These are phyloP conservation scores for Aphelenchoides bicaudatus DNA, from an alignment of 2,888 invertebrate genomes.

Conservation along the genomic window DNA sequence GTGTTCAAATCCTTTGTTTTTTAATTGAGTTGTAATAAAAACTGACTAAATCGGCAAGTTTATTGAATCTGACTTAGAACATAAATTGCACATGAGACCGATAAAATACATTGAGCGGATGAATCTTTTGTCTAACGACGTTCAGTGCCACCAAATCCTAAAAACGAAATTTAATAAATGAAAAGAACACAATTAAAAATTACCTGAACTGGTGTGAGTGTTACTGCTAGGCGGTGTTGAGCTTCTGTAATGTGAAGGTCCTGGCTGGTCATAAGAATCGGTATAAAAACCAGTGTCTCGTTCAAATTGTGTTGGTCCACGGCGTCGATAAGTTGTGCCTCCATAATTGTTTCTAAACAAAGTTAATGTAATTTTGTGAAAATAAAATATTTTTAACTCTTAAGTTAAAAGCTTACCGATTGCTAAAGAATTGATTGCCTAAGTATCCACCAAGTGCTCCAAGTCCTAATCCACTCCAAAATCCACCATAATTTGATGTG, in stretches of 20 bases:
- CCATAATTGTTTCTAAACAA: constrained; percentile 11
- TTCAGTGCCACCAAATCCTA: constrained; percentile 45
- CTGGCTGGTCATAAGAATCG: constrained; percentile 15
- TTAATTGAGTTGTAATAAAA: too few relatives aligned
- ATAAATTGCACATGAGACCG: too few relatives aligned
- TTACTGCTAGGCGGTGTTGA: constrained; percentile 38
- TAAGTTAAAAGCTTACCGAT: constrained; percentile 25
- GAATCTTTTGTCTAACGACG: constrained; percentile 27
- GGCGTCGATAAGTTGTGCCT: not conserved
- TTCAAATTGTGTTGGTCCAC: constrained; percentile 27
- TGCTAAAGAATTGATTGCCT: constrained; percentile 22
- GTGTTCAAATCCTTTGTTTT: too few relatives aligned
- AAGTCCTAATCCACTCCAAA: constrained; percentile 45
- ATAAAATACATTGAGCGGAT: not conserved
- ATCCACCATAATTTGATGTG: constrained; percentile 14
- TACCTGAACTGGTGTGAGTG: constrained; percentile 24
- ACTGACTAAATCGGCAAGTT: too few relatives aligned
- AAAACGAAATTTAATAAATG: too few relatives aligned
- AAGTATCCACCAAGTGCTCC: constrained; percentile 55
- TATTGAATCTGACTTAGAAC: too few relatives aligned
- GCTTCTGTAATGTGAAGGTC: not conserved
- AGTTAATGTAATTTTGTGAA: too few relatives aligned
- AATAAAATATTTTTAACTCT: not conserved
- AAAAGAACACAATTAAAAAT: too few relatives aligned
- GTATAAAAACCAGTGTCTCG: constrained; percentile 29